phyloP scores from a whole-genome alignment of 2,113 vertebrate genomes.

The Egretta garzetta region DNA sequence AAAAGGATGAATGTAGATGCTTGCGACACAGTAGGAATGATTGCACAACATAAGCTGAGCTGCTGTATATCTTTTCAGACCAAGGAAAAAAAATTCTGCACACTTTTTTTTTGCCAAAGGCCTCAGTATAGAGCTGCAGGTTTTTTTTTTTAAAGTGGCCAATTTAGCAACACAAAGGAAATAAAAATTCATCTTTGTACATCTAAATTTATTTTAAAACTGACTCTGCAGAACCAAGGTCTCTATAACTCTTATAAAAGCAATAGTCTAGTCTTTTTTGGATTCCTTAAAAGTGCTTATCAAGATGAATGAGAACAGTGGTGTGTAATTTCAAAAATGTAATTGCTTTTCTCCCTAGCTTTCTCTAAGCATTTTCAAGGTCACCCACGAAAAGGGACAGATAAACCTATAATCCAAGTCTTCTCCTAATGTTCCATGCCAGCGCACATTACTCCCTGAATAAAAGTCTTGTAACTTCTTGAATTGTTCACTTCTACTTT shows the following conservation, averaged over 20 bases:
- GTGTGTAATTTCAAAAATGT: slow-evolving; percentile 83
- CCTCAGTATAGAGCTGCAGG: not conserved
- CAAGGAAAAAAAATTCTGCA: not conserved
- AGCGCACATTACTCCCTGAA: not conserved
- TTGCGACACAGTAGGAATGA: not conserved
- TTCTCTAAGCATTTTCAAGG: slow-evolving; percentile 75
- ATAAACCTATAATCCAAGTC: slow-evolving; percentile 41
- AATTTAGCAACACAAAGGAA: slow-evolving; percentile 70
- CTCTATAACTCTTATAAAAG: slow-evolving; percentile 66
- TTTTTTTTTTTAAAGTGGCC: not conserved
- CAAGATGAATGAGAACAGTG: slow-evolving; percentile 82
- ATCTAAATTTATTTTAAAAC: slow-evolving; percentile 78
- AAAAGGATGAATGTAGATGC: not conserved
- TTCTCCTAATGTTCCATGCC: slow-evolving; percentile 34
- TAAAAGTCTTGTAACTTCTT: not conserved
- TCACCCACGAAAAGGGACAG: slow-evolving; percentile 60
- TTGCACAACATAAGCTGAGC: not conserved
- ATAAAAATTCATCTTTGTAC: slow-evolving; percentile 72
- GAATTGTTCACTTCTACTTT: not conserved
- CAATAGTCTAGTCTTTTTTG: slow-evolving; percentile 69
- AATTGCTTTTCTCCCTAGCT: slow-evolving; percentile 81
- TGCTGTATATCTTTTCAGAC: not conserved
- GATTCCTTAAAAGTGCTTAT: slow-evolving; percentile 81
- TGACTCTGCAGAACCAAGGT: slow-evolving; percentile 51
- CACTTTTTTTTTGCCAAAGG: not conserved